phyloP scores from a whole-genome alignment of 2,797 vertebrate genomes.

The Lateolabrax maculatus region DNA sequence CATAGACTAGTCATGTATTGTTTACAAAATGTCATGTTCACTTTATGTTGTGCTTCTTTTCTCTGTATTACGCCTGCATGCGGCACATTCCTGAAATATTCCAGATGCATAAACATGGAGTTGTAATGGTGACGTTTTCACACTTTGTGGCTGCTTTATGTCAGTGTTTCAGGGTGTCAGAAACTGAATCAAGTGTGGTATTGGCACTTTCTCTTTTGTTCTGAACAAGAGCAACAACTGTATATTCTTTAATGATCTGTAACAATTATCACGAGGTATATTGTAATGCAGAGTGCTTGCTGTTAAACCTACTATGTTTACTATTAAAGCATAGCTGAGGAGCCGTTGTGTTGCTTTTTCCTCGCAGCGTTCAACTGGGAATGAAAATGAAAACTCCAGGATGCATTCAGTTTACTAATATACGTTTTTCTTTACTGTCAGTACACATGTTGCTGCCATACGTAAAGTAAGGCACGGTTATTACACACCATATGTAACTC shows the following conservation, averaged over 20 bases:
- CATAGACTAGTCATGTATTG: constrained; percentile 59
- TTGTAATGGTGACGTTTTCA: constrained; percentile 33
- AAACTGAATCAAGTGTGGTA: constrained; percentile 33
- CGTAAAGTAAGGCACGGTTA: constrained; percentile 70
- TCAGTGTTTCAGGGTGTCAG: constrained; percentile 45
- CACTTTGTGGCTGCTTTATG: constrained; percentile 56
- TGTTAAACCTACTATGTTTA: constrained; percentile 67
- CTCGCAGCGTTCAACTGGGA: background rate
- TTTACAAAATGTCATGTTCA: constrained; percentile 65
- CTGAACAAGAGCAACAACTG: constrained; percentile 32
- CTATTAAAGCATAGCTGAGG: constrained; percentile 71
- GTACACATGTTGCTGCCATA: constrained; percentile 71
- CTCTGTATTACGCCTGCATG: constrained; percentile 69
- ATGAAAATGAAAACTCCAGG: constrained; percentile 44
- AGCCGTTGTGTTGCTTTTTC: constrained; percentile 16
- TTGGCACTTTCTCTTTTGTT: constrained; percentile 43
- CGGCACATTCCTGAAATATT: constrained; percentile 59
- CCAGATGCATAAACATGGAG: constrained; percentile 49
- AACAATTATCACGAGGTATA: constrained; percentile 54
- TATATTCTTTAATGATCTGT: constrained; percentile 50
- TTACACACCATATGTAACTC: constrained; percentile 62
- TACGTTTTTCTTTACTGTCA: constrained; percentile 57
- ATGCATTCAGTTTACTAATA: constrained; percentile 37
- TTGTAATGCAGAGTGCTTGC: constrained; percentile 63
- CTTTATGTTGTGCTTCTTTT: constrained; percentile 64